Percentiles rank a stretch among this genome's conserved stretches.
These are phyloP conservation scores for Platysteira castanea DNA, from an alignment of 2,113 vertebrate genomes.

Conservation along the genomic window DNA sequence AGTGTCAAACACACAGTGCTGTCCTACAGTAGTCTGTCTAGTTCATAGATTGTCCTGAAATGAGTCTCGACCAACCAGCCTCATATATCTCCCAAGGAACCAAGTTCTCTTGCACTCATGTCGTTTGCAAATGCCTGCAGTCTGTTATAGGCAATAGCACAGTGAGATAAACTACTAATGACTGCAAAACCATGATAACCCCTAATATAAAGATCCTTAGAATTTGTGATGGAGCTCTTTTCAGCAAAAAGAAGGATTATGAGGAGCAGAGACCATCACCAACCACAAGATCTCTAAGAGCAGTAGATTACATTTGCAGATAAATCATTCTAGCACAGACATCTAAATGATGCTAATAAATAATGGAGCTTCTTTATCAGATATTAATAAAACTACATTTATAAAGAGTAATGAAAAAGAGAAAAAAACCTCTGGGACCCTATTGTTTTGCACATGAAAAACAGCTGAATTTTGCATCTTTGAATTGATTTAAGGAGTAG, in stretches of 20 bases:
- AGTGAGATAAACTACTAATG: neutral
- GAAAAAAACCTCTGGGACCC: neutral
- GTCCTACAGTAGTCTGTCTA: neutral
- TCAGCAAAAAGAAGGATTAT: neutral
- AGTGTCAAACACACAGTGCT: neutral
- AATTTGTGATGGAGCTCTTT: neutral
- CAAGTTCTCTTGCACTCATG: neutral
- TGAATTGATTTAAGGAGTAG: neutral
- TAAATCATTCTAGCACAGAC: neutral
- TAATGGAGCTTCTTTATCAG: neutral
- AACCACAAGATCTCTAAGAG: neutral
- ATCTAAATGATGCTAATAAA: neutral
- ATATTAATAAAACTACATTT: neutral
- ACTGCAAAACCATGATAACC: neutral
- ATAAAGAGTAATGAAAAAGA: neutral
- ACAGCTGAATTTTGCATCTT: neutral
- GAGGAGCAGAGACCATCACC: neutral
- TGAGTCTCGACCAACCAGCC: neutral
- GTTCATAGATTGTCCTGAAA: neutral
- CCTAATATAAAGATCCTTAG: neutral
- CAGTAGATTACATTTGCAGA: neutral
- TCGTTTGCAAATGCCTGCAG: neutral
- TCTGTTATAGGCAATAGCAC: neutral
- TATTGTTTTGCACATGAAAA: neutral
- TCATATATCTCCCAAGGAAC: neutral